Base-by-base conservation (phyloP, 2,888 invertebrate species). In the Lasioglossum marginatum region DNA sequence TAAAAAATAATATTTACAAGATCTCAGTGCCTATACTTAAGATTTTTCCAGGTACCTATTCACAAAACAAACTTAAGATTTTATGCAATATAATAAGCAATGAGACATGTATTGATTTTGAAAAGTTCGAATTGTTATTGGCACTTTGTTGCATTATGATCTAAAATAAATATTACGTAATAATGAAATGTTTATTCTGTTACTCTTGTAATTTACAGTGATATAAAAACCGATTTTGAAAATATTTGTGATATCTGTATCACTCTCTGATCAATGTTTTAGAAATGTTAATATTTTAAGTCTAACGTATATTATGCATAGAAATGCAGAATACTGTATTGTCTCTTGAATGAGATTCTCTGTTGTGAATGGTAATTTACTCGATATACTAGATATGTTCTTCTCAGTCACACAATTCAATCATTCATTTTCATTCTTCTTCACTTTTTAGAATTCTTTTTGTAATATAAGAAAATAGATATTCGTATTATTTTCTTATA, bases 41-140 rank as follows among this genome's bases (percentile, higher is more conserved):
- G 75, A 74, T 73, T 78, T 88, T 86, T 78, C 77, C 89, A 89
- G 87, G 85, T 89, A 89, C 87, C 77, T 82, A 83, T 82, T 75
- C 43, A 63, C 23, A 79, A 72, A 78, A 80, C 63, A 77, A 81
- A n/a, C 74, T 77, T 83, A 82, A 68, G 31, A 75, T 80, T 73
- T 83, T 45, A 27, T 71, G 77, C 80, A 37, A 48, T 72, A 81
- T 34, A 45, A 76, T 37, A 27, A 12, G 16, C 8, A 23, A 74
- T 27, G 27, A 71, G 40, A 70, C 19, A 57, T 23, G 19, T 68
- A 14, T 68, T 66, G 77, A 77, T 73, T 71, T 60, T 12, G 27
- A 31, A 57, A 79, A 3, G 16, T 63, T 43, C 19, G 14, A 48
- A 34, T 82, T 2, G 16, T 74, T 34, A 40, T 66, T 76, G 66